Evolutionary conservation across 2,797 vertebrate species (phyloP).

Genomic region (Coccyzus lansbergi): DNA sequence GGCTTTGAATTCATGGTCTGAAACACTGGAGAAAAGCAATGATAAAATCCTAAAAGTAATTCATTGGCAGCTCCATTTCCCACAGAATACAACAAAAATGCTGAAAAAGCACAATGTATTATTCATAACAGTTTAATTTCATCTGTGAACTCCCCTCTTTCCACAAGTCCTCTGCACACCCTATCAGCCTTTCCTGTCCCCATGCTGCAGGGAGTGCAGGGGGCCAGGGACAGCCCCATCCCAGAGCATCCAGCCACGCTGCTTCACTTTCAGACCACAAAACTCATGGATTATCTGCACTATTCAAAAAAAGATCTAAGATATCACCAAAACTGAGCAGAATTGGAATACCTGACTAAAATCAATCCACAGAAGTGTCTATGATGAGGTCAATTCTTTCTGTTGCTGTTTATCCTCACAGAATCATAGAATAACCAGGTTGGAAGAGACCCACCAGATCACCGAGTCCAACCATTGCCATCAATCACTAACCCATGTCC

Average conservation of each 20-base stretch:
- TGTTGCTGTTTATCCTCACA: not conserved
- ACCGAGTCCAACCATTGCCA: no score
- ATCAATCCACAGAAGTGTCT: not conserved
- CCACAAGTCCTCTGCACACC: fast-evolving
- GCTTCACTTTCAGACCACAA: not conserved
- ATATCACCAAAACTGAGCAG: not conserved
- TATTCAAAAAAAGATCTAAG: not conserved
- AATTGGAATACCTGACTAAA: not conserved
- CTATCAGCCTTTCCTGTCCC: not conserved
- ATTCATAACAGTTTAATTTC: not conserved
- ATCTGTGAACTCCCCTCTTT: not conserved
- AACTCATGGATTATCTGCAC: not conserved
- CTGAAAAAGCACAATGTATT: not conserved
- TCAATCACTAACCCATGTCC: no score
- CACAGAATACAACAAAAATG: not conserved
- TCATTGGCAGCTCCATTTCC: not conserved
- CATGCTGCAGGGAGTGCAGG: fast-evolving
- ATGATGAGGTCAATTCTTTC: not conserved
- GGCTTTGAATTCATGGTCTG: not conserved
- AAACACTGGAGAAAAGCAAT: not conserved
- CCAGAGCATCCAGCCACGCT: not conserved
- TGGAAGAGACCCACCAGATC: no score
- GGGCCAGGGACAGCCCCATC: not conserved
- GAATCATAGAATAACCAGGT: no score
- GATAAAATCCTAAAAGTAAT: not conserved